A percentile compares a stretch with the other conserved stretches of the same genome.
phyloP scores from a whole-genome alignment of 2,888 invertebrate genomes.

The Dicycla oo region DNA sequence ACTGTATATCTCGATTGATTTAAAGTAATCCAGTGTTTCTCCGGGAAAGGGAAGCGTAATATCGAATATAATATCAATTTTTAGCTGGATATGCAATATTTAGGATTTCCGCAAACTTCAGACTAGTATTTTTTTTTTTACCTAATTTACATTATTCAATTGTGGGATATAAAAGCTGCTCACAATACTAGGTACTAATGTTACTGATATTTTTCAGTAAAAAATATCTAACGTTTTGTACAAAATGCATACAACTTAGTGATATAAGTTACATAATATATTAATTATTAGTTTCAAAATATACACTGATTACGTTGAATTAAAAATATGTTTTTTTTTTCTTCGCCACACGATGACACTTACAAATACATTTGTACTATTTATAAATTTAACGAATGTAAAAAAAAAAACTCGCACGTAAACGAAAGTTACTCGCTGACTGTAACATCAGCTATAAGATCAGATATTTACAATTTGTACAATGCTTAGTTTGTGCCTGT shows the following conservation, averaged over 20 bases:
- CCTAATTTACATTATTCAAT: constrained; percentile 73
- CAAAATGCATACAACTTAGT: constrained; percentile 81
- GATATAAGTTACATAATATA: constrained; percentile 73
- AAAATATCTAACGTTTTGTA: constrained; percentile 87
- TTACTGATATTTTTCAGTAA: constrained; percentile 77
- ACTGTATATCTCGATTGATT: constrained; percentile 22
- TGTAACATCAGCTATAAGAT: constrained; percentile 71
- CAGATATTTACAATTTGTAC: constrained; percentile 84
- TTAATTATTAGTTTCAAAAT: constrained; percentile 79
- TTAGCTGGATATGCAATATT: constrained; percentile 80
- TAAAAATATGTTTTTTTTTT: constrained; percentile 71
- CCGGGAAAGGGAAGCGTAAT: constrained; percentile 71
- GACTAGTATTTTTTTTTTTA: constrained; percentile 82
- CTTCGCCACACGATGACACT: constrained; percentile 71
- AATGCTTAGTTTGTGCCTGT: constrained; percentile 67
- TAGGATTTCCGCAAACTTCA: constrained; percentile 75
- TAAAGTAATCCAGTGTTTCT: constrained; percentile 71
- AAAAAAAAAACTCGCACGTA: constrained; percentile 67
- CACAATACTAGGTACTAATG: constrained; percentile 71
- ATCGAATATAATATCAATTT: constrained; percentile 76
- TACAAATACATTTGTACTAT: constrained; percentile 88
- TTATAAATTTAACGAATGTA: constrained; percentile 82
- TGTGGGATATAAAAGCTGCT: constrained; percentile 86
- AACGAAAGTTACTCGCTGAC: constrained; percentile 73
- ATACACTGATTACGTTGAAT: constrained; percentile 75